Base-by-base conservation (phyloP, 2,113 vertebrate species). In the Cinclus cinclus region DNA sequence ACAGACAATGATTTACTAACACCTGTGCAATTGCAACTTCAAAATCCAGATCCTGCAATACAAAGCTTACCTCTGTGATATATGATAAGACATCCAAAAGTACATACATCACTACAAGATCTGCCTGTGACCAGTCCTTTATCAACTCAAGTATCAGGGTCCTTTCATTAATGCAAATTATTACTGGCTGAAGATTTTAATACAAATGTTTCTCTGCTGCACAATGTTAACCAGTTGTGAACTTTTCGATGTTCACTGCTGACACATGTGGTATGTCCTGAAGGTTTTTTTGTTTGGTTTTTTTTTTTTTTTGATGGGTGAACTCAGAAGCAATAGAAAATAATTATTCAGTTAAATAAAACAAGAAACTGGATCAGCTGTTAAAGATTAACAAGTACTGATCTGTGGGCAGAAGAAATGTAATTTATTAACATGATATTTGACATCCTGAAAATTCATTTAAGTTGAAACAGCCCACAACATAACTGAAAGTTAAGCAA, bases 361-460 rank as follows among this genome's bases (percentile, higher is more conserved):
- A 31, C 18, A 90, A 87, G 56, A 71, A 83, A 79, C 50, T 28
- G 30, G 80, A 79, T 74, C 59, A 91, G 28, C 42, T 78, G 47
- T 83, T 58, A 92, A 74, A 84, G 41, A 64, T 13, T 82, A 44
- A 63, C 31, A 77, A 90, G 24, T 77, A 33, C 41, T 30, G 50
- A 65, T 69, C 55, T 70, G 35, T 60, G 42, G 53, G 71, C 25
- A 92, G 39, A 73, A 78, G 27, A 92, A 73, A 6, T 35, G 84
- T 89, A 69, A 86, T 87, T 92, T 92, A 92, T 92, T 92, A 93
- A 87, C 31, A 15, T n/a, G 28, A 15, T 83, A 86, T 92, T 76
- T 92, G 84, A 76, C 74, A 60, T 68, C 15, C 6, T 2, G 50
- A 93, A 95, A 78, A 87, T 70, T 64, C 16, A 76, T 46, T 25